Conservation (phyloP, 2,888 invertebrate species). For the Drosophila infuscata region DNA sequence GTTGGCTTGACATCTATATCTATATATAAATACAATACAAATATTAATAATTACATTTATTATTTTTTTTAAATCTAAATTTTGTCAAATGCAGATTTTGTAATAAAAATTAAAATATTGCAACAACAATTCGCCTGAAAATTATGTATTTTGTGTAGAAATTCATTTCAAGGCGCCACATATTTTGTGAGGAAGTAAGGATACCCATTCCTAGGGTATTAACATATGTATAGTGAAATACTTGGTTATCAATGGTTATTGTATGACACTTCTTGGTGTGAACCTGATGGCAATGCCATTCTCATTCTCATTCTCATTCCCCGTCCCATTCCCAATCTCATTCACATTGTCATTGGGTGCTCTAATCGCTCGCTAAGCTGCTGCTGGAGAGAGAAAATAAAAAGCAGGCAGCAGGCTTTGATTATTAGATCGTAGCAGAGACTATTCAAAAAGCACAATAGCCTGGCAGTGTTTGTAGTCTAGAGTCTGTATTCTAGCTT, state of each 20-base stretch:
- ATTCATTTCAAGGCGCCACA: neutral
- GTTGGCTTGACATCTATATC: neutral
- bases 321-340: slow-evolving; percentile 34
- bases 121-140: neutral
- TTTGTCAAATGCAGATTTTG: neutral
- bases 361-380: slow-evolving; percentile 71
- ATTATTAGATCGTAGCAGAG: slow-evolving; percentile 57
- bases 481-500: slow-evolving; percentile 2
- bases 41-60: too few relatives aligned
- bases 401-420: slow-evolving; percentile 40
- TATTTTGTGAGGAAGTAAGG: neutral
- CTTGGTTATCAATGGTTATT: slow-evolving; percentile 59
- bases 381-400: slow-evolving; percentile 36
- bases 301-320: slow-evolving; percentile 44
- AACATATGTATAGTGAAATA: slow-evolving; percentile 12
- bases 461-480: slow-evolving; percentile 5
- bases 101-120: neutral
- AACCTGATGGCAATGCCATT: slow-evolving; percentile 54
- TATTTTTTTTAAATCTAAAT: too few relatives aligned
- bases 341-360: slow-evolving; percentile 33
- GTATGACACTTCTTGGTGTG: slow-evolving; percentile 62
- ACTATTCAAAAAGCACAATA: slow-evolving; percentile 44
- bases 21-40: neutral
- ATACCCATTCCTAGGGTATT: slow-evolving; percentile 19
- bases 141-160: neutral